These are phyloP conservation scores for Molorchus minor DNA, from an alignment of 2,888 invertebrate genomes.

Conservation along the genomic window DNA sequence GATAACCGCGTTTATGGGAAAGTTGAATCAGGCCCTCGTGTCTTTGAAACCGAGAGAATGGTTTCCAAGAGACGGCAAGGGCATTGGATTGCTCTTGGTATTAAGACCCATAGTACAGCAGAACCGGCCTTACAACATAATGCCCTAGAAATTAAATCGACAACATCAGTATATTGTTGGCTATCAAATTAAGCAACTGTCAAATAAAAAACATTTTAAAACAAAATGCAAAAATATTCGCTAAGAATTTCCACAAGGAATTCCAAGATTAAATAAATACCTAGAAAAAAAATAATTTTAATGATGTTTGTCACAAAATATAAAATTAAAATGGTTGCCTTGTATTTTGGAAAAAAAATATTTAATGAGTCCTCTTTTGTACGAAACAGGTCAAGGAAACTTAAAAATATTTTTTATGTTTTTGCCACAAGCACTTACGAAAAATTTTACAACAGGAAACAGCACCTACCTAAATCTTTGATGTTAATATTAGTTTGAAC, in stretches of 20 bases:
- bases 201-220: too few relatives aligned
- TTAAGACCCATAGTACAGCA: conserved; percentile 31
- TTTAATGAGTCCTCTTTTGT: conserved; percentile 13
- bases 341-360: conserved; percentile 6
- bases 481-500: too few relatives aligned
- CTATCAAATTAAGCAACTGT: too few relatives aligned
- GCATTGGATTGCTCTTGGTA: conserved; percentile 31
- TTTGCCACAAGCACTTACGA: conserved; percentile 4
- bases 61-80: conserved; percentile 26
- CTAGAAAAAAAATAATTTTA: not conserved
- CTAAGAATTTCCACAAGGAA: not conserved
- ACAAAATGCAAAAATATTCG: not conserved
- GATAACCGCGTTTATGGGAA: conserved; percentile 5
- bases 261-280: too few relatives aligned
- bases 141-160: too few relatives aligned
- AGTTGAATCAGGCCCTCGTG: conserved; percentile 16
- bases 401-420: conserved; percentile 11
- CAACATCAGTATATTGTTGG: too few relatives aligned
- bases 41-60: conserved; percentile 19
- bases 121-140: conserved; percentile 29
- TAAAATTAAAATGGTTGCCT: conserved; percentile 13
- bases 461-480: too few relatives aligned
- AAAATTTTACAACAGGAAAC: conserved; percentile 11
- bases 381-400: conserved; percentile 19
- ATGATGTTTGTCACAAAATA: conserved; percentile 12